phyloP scores from a whole-genome alignment of 2,797 vertebrate genomes.

The Pseudochirops cupreus region DNA sequence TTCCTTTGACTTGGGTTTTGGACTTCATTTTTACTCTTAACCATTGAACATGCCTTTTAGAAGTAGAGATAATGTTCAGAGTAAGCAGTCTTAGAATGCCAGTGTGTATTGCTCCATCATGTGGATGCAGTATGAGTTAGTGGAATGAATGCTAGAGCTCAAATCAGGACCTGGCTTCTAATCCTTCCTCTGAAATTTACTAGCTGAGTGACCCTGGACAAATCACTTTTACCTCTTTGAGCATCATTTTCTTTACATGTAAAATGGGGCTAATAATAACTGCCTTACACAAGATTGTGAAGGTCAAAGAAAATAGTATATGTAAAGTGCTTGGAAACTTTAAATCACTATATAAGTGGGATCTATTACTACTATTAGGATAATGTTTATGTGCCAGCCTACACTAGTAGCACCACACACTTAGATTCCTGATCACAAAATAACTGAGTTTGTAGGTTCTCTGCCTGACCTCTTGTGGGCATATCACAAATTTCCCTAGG shows the following conservation, averaged over 20 bases:
- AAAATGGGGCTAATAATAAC: background rate
- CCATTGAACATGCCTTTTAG: background rate
- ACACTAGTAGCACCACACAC: fast-evolving
- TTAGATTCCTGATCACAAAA: background rate
- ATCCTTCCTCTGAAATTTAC: background rate
- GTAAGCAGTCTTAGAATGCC: background rate
- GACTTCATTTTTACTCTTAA: background rate
- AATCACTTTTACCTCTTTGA: background rate
- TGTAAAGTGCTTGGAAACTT: background rate
- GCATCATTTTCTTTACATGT: background rate
- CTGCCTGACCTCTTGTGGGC: background rate
- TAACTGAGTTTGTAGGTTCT: background rate
- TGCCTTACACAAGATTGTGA: background rate
- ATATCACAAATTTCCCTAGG: background rate
- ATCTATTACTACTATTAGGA: background rate
- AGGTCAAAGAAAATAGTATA: background rate
- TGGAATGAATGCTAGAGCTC: background rate
- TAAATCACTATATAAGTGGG: background rate
- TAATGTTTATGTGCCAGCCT: background rate
- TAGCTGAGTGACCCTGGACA: background rate
- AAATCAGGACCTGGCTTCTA: background rate
- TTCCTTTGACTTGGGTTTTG: background rate
- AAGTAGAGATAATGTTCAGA: background rate
- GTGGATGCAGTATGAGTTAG: background rate
- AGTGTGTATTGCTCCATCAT: background rate